These are phyloP conservation scores for Bagarius yarrelli DNA, from an alignment of 2,113 vertebrate genomes.

Conservation along the genomic window DNA sequence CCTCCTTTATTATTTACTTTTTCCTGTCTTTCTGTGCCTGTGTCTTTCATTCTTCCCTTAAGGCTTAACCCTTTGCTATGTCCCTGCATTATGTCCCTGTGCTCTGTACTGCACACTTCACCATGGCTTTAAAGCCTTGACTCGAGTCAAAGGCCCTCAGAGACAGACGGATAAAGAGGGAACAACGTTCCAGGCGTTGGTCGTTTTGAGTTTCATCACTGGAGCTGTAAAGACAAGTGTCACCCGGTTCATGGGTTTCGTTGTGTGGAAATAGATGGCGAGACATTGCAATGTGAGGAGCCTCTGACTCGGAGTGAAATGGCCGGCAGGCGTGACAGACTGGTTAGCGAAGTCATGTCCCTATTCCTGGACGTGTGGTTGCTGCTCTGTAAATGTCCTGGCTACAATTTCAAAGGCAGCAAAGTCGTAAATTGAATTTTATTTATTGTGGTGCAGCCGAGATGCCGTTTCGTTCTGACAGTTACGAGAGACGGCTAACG, in stretches of 20 bases:
- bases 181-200: constrained; percentile 9
- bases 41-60: background rate
- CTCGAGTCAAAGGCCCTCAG: constrained; percentile 31
- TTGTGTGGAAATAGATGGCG: constrained; percentile 27
- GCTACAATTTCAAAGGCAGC: constrained; percentile 11
- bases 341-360: constrained; percentile 22
- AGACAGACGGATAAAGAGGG: background rate
- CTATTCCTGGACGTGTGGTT: background rate
- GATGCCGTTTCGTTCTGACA: background rate
- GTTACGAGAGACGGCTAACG: constrained; percentile 5
- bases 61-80: no score
- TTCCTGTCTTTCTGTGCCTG: background rate
- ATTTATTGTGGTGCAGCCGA: constrained; percentile 4
- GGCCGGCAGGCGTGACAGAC: background rate
- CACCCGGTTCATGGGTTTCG: constrained; percentile 46
- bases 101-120: background rate
- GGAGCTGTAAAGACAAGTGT: constrained; percentile 13
- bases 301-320: constrained; percentile 12
- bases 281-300: constrained; percentile 32
- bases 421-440: background rate
- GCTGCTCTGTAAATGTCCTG: background rate
- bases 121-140: background rate
- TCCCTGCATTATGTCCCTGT: background rate
- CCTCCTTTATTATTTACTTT: background rate
- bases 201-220: background rate